These are phyloP conservation scores for Parambassis ranga DNA, from an alignment of 2,797 vertebrate species.

Conservation along the genomic window DNA sequence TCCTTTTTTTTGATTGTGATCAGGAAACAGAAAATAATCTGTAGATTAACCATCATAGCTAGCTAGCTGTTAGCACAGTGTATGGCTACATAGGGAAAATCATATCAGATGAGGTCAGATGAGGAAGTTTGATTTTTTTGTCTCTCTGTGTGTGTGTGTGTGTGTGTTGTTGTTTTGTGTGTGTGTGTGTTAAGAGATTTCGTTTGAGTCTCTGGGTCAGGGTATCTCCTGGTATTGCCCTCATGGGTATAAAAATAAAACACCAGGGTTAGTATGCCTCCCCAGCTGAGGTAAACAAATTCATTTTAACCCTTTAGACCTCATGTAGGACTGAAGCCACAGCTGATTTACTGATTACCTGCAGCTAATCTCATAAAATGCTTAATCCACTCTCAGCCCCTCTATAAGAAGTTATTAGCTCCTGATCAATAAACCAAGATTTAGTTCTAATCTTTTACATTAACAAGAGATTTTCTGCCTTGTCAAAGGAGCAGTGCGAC, in stretches of 20 bases:
- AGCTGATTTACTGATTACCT: slow-evolving; percentile 53
- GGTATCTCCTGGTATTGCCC: neutral
- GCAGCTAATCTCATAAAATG: slow-evolving; percentile 62
- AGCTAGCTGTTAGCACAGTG: no score
- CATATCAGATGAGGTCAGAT: neutral
- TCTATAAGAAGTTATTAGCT: slow-evolving; percentile 33
- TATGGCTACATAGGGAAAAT: no score
- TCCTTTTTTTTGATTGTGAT: no score
- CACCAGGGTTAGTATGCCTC: neutral
- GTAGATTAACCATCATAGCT: no score
- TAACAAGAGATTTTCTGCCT: slow-evolving; percentile 8
- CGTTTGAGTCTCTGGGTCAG: neutral
- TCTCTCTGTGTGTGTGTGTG: neutral
- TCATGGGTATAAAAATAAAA: neutral
- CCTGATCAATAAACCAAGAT: slow-evolving; percentile 20
- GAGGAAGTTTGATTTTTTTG: no score
- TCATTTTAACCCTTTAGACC: slow-evolving; percentile 5
- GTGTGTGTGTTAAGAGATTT: neutral
- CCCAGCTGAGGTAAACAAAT: slow-evolving; percentile 1
- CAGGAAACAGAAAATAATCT: no score
- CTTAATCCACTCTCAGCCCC: slow-evolving; percentile 48
- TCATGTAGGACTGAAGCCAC: slow-evolving; percentile 31
- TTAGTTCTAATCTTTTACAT: slow-evolving; percentile 34
- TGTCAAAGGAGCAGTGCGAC: neutral
- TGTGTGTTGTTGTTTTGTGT: neutral